These are phyloP conservation scores for Coluber constrictor DNA, from an alignment of 2,797 vertebrate genomes.

Conservation along the genomic window DNA sequence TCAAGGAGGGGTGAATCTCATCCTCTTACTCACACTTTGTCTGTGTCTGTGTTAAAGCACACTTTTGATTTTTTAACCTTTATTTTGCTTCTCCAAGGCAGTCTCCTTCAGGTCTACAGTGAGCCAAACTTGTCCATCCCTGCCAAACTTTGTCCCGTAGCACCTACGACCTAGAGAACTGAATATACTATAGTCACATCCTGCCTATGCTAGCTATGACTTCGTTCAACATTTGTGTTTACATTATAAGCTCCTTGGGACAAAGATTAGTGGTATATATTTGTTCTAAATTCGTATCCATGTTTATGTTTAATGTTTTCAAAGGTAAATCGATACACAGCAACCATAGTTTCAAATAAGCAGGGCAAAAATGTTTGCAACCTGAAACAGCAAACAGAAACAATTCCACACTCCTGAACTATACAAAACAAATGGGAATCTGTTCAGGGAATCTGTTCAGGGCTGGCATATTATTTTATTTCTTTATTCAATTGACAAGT, in stretches of 20 bases:
- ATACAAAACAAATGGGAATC: not conserved
- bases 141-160: too few relatives aligned
- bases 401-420: not conserved
- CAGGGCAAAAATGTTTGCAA: not conserved
- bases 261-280: not conserved
- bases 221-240: too few relatives aligned
- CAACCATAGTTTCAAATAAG: not conserved
- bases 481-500: not conserved
- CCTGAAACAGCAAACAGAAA: not conserved
- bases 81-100: not conserved
- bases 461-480: not conserved
- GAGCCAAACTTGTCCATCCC: not conserved
- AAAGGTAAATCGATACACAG: not conserved
- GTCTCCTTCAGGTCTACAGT: not conserved
- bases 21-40: not conserved
- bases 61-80: not conserved
- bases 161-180: too few relatives aligned
- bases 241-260: not conserved
- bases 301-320: not conserved
- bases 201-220: not conserved
- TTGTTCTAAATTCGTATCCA: not conserved
- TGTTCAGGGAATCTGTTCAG: not conserved
- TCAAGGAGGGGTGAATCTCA: not conserved
- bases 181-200: not conserved
- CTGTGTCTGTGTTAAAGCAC: not conserved